phyloP scores from a whole-genome alignment of 2,113 vertebrate genomes.

The Sinosuthora webbiana region DNA sequence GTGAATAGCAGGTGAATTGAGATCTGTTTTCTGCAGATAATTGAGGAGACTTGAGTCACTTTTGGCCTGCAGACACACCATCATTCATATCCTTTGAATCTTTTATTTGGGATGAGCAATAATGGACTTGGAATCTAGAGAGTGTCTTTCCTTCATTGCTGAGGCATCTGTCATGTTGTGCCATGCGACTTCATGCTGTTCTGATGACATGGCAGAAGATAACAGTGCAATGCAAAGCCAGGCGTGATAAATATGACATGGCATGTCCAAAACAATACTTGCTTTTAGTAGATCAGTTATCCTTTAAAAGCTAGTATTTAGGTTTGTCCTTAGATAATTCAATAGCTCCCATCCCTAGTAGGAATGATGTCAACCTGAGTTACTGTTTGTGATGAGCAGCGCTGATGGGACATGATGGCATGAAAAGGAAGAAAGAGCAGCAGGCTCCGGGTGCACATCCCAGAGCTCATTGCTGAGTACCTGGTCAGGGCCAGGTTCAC shows the following conservation, averaged over 20 bases:
- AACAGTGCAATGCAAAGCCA: constrained; percentile 26
- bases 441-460: neutral
- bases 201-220: constrained; percentile 41
- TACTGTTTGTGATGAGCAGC: constrained; percentile 50
- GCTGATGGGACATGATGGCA: constrained; percentile 55
- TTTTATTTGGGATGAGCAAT: constrained; percentile 53
- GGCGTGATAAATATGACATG: constrained; percentile 51
- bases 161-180: constrained; percentile 51
- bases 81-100: constrained; percentile 34
- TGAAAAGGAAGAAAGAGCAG: constrained; percentile 36
- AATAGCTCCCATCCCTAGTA: constrained; percentile 42
- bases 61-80: constrained; percentile 33
- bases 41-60: neutral
- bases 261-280: constrained; percentile 53
- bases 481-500: neutral
- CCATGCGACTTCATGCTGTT: neutral
- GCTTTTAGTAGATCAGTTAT: constrained; percentile 68
- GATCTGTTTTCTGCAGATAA: constrained; percentile 33
- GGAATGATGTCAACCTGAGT: constrained; percentile 66
- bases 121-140: constrained; percentile 17
- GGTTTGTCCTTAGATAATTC: constrained; percentile 70
- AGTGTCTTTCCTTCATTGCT: constrained; percentile 50
- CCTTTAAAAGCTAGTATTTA: constrained; percentile 71
- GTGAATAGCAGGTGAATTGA: constrained; percentile 29
- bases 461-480: neutral